phyloP scores from a whole-genome alignment of 2,113 vertebrate genomes.

The Lophochroa leadbeateri region DNA sequence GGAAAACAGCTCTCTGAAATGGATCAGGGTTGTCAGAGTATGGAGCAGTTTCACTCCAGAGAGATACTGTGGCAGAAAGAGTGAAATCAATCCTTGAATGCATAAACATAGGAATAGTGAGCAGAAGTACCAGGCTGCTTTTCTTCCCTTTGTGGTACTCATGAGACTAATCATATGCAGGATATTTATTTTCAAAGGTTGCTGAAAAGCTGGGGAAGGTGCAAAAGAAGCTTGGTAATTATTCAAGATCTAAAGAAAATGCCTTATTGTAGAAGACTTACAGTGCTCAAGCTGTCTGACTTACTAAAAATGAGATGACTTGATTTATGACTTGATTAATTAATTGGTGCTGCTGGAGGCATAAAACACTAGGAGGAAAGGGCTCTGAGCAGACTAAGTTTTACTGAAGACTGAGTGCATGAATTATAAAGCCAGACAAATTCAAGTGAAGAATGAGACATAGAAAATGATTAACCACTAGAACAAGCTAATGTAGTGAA shows the following conservation, averaged over 20 bases:
- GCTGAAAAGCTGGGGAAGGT: slow-evolving; percentile 1
- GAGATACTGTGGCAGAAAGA: slow-evolving; percentile 14
- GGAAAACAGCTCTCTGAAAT: not conserved
- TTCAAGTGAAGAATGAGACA: slow-evolving; percentile 37
- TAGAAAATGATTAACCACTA: not conserved
- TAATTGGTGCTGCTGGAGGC: not conserved
- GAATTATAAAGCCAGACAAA: slow-evolving; percentile 24
- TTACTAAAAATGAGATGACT: not conserved
- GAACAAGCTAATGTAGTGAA: not conserved
- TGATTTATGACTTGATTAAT: slow-evolving; percentile 45
- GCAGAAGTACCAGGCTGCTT: not conserved
- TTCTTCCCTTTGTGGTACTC: not conserved
- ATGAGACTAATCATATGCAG: not conserved
- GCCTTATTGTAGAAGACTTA: not conserved
- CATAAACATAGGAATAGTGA: not conserved
- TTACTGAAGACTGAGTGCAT: not conserved
- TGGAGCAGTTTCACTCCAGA: not conserved
- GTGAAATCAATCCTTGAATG: slow-evolving; percentile 29
- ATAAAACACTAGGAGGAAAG: not conserved
- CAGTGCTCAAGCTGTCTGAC: not conserved
- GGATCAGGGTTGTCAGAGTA: not conserved
- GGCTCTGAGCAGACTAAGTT: not conserved
- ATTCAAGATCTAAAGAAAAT: not conserved
- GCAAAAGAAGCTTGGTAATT: not conserved
- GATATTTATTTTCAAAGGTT: slow-evolving; percentile 28